These are phyloP conservation scores for Teinopalpus imperialis DNA, from an alignment of 2,888 invertebrate genomes.

Conservation along the genomic window DNA sequence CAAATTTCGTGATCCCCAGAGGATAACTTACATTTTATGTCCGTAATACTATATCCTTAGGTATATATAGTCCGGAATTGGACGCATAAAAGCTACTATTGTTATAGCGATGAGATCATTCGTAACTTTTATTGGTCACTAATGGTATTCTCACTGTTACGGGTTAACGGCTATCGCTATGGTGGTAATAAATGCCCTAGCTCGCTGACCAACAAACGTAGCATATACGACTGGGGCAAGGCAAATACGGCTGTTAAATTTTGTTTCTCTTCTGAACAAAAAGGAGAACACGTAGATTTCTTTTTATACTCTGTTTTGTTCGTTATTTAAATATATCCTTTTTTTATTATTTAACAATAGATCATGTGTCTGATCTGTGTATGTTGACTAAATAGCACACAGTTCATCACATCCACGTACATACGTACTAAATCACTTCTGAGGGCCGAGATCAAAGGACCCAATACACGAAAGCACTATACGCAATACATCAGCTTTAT, in stretches of 20 bases:
- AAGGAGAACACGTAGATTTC: constrained; percentile 1
- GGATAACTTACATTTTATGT: constrained; percentile 1
- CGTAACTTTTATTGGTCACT: constrained; percentile 25
- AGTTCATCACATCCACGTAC: too few relatives aligned
- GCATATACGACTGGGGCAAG: constrained; percentile 7
- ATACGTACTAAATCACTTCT: too few relatives aligned
- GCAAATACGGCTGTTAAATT: constrained; percentile 12
- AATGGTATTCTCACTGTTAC: constrained; percentile 25
- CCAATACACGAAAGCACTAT: too few relatives aligned
- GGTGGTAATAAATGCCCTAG: constrained; percentile 15
- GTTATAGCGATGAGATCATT: constrained; percentile 25
- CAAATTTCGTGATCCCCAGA: constrained; percentile 6
- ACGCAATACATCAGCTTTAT: too few relatives aligned
- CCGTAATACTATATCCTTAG: neutral
- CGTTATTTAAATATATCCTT: too few relatives aligned
- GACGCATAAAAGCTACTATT: constrained; percentile 24
- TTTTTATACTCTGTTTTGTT: too few relatives aligned
- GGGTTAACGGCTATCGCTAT: constrained; percentile 23
- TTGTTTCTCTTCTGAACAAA: constrained; percentile 10
- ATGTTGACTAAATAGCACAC: too few relatives aligned
- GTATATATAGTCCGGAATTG: constrained; percentile 14
- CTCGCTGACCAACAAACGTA: constrained; percentile 10
- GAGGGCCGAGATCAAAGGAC: too few relatives aligned
- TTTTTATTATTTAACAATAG: too few relatives aligned
- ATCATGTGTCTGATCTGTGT: too few relatives aligned